These are phyloP conservation scores for Aratinga solstitialis DNA, from an alignment of 2,797 vertebrate species.

Conservation along the genomic window DNA sequence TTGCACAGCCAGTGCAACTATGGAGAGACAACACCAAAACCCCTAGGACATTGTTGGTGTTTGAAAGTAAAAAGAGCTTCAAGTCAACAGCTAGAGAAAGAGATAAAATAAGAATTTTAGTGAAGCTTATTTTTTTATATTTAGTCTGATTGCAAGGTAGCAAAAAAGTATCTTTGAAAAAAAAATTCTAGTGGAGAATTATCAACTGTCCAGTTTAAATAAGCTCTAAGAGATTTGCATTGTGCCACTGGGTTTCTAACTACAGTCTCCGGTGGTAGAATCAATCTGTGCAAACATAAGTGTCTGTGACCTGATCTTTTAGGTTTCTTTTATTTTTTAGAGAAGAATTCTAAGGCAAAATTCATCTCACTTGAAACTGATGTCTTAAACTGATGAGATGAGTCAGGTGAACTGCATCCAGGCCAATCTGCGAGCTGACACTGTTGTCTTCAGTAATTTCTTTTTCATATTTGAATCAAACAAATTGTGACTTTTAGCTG, in stretches of 20 bases:
- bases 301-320: neutral
- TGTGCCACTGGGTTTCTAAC: neutral
- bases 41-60: neutral
- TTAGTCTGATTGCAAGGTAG: neutral
- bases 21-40: neutral
- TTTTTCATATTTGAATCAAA: neutral
- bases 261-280: neutral
- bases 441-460: neutral
- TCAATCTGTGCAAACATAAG: neutral
- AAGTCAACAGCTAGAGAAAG: neutral
- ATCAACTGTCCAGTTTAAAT: neutral
- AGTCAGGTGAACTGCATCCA: neutral
- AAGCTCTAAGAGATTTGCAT: neutral
- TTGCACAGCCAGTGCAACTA: neutral
- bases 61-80: neutral
- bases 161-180: neutral
- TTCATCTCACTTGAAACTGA: neutral
- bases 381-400: neutral
- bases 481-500: neutral
- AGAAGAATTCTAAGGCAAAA: neutral
- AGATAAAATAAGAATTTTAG: neutral
- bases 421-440: neutral
- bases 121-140: neutral
- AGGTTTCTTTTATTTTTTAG: neutral
- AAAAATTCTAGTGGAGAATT: neutral